Evolutionary conservation across 2,797 vertebrate genomes (phyloP).

Genomic region (Enteromius radiatus): DNA sequence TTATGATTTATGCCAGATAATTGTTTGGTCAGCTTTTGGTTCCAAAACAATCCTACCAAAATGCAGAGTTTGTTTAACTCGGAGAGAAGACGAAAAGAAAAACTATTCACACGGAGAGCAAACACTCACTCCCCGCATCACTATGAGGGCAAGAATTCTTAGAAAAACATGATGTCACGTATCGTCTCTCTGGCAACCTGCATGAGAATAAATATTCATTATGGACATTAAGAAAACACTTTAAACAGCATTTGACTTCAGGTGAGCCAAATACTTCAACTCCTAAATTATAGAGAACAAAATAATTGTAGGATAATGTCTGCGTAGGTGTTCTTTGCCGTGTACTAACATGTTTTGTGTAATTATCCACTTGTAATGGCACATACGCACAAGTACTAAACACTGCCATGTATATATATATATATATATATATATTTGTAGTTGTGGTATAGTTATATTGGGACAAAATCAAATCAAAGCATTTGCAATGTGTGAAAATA

Average conservation of each 20-base stretch:
- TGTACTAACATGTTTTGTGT: conserved; percentile 29
- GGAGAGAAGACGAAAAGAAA: conserved; percentile 20
- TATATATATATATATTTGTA: too few relatives aligned
- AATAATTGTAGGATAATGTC: conserved; percentile 18
- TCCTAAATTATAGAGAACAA: conserved; percentile 25
- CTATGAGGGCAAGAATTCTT: conserved; percentile 19
- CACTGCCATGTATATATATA: neutral
- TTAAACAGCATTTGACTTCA: conserved; percentile 14
- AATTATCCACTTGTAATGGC: conserved; percentile 3
- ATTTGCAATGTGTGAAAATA: too few relatives aligned
- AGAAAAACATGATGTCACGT: conserved; percentile 33
- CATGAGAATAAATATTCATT: conserved; percentile 33
- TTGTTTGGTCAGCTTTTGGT: conserved; percentile 55
- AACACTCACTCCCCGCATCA: conserved; percentile 29
- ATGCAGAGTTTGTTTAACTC: conserved; percentile 18
- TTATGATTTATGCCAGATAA: conserved; percentile 50
- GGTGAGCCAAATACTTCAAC: conserved; percentile 28
- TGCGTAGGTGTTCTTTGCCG: conserved; percentile 16
- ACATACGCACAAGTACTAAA: neutral
- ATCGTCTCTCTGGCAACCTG: conserved; percentile 10
- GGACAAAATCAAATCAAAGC: too few relatives aligned
- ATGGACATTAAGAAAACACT: conserved; percentile 37
- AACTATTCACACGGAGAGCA: neutral
- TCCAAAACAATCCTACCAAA: conserved; percentile 46
- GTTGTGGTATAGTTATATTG: too few relatives aligned